Evolutionary conservation across 2,888 invertebrate genomes (phyloP).

Genomic region (Tetranychus truncatus): DNA sequence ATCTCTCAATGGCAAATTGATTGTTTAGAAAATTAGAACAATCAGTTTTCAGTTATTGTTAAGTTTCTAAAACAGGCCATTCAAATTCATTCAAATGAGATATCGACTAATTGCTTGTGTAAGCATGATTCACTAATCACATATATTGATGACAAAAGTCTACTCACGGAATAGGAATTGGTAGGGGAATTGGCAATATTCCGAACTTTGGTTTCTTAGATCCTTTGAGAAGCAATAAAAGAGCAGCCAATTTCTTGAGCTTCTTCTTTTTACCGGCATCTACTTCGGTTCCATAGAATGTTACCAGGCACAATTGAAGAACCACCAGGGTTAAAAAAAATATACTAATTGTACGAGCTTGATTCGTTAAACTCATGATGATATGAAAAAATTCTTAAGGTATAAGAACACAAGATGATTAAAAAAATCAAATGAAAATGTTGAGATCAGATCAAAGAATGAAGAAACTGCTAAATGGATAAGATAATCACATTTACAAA

Average conservation of each 20-base stretch:
- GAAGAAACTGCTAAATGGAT: background rate
- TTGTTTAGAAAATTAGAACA: too few species aligned
- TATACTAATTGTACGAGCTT: background rate
- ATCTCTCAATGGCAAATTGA: background rate
- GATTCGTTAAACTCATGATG: background rate
- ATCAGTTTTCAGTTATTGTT: too few species aligned
- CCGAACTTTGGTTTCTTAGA: constrained; percentile 7
- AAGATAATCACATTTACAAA: background rate
- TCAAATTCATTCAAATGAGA: too few species aligned
- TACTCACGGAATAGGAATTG: constrained; percentile 10
- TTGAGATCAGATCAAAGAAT: background rate
- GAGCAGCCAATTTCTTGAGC: background rate
- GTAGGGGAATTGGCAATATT: constrained; percentile 11
- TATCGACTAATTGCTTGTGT: too few species aligned
- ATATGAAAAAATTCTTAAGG: too few species aligned
- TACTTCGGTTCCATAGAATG: background rate
- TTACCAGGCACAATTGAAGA: constrained; percentile 2
- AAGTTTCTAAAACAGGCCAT: too few species aligned
- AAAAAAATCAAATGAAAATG: background rate
- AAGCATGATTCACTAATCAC: background rate
- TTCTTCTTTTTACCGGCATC: constrained; percentile 8
- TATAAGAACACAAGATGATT: too few species aligned
- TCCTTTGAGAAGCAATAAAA: background rate
- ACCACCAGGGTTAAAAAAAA: constrained; percentile 2
- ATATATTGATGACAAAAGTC: too few species aligned